These are phyloP conservation scores for Psittacula derbiana DNA, from an alignment of 2,797 vertebrate genomes.

Conservation along the genomic window DNA sequence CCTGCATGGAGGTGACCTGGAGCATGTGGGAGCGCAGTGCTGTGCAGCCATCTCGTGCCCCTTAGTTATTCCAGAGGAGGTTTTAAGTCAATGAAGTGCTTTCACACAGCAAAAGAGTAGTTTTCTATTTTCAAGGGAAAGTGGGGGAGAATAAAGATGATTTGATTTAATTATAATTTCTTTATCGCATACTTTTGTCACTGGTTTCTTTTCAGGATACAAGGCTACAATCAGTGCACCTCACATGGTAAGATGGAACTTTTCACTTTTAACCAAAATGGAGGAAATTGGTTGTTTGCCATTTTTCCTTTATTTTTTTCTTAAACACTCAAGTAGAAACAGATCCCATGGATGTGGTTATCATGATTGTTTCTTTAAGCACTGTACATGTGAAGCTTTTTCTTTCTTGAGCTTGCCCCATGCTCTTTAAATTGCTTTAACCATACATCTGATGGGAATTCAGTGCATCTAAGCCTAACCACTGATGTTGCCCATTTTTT, in stretches of 20 bases:
- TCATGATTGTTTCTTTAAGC: not conserved
- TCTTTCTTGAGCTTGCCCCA: not conserved
- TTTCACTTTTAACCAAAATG: not conserved
- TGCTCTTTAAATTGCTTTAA: not conserved
- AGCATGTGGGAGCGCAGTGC: not conserved
- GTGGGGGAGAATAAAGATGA: not conserved
- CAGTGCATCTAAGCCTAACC: not conserved
- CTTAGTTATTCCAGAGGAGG: not conserved
- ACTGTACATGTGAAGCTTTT: not conserved
- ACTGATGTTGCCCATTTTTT: not conserved
- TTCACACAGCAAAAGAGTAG: not conserved
- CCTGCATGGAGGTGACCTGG: not conserved
- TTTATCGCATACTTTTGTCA: not conserved
- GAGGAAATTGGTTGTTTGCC: not conserved
- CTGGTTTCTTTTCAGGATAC: constrained; percentile 77
- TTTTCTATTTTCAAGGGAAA: not conserved
- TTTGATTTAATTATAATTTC: not conserved
- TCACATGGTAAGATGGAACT: constrained; percentile 85
- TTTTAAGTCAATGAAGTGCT: not conserved
- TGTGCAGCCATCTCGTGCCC: not conserved
- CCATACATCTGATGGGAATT: not conserved
- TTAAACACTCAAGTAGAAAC: not conserved
- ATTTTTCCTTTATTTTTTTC: not conserved
- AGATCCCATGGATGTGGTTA: rapidly evolving
- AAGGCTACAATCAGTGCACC: constrained; percentile 94